phyloP scores from a whole-genome alignment of 2,113 vertebrate genomes.

The Mesocricetus auratus region DNA sequence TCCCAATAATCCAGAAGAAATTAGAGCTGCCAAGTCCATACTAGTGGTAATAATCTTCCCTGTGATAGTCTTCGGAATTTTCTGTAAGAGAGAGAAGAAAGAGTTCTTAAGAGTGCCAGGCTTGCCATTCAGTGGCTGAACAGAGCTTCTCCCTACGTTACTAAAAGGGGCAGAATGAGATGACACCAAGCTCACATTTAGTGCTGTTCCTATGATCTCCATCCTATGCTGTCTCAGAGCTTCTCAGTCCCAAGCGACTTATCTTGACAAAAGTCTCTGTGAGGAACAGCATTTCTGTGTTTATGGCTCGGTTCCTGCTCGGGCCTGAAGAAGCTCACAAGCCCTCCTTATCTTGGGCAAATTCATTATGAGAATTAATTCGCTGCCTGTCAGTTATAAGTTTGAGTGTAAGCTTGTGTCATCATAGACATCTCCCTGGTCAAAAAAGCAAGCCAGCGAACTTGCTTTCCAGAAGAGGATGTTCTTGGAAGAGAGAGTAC shows the following conservation, averaged over 20 bases:
- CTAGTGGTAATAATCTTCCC: not conserved
- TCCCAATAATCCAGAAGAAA: not conserved
- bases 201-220: conserved; percentile 6
- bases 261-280: not conserved
- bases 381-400: not conserved
- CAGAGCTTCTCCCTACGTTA: not conserved
- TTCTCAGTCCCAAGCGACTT: not conserved
- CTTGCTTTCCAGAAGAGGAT: not conserved
- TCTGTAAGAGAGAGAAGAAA: conserved; percentile 11
- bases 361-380: conserved; percentile 46
- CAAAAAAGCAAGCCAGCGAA: not conserved
- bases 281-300: conserved; percentile 49
- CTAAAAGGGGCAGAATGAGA: not conserved
- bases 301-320: not conserved
- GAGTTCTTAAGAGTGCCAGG: not conserved
- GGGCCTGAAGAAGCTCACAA: not conserved
- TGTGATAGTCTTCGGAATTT: conserved; percentile 25
- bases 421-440: not conserved
- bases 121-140: not conserved
- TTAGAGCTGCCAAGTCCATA: not conserved
- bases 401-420: not conserved
- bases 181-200: not conserved
- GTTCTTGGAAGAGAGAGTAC: not conserved
- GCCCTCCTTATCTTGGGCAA: not conserved
- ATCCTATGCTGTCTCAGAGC: not conserved